These are phyloP conservation scores for Triops cancriformis DNA, from an alignment of 1,140 invertebrate species.

Conservation along the genomic window DNA sequence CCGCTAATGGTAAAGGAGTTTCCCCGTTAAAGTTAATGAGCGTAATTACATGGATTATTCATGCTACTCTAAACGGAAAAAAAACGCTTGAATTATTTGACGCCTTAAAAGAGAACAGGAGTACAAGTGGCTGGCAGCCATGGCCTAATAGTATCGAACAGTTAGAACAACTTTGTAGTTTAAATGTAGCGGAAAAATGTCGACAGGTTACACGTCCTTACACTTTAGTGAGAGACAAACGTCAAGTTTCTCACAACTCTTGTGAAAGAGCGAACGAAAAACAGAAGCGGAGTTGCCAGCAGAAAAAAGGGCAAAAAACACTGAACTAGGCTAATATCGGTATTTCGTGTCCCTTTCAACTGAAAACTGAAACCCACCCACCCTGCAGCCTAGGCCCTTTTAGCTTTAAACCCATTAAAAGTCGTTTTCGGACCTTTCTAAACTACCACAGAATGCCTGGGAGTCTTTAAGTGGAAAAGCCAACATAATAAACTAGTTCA, in stretches of 20 bases:
- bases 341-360: conserved; percentile 1
- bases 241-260: background rate
- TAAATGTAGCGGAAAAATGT: background rate
- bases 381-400: background rate
- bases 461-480: background rate
- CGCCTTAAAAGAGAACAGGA: background rate
- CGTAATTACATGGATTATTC: background rate
- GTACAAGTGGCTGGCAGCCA: background rate
- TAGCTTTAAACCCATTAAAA: background rate
- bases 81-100: background rate
- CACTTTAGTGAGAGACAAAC: background rate
- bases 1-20: no score
- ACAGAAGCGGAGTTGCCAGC: background rate
- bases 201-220: background rate
- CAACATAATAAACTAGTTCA: background rate
- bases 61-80: background rate
- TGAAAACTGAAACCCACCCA: background rate
- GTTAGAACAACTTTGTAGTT: background rate
- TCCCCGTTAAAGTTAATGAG: no score
- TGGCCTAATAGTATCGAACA: background rate
- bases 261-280: background rate
- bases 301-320: background rate
- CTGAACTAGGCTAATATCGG: background rate
- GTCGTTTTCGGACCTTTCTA: background rate
- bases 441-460: background rate